Base-by-base conservation (phyloP, 1,140 invertebrate species). In the Cyclargus thomasi region DNA sequence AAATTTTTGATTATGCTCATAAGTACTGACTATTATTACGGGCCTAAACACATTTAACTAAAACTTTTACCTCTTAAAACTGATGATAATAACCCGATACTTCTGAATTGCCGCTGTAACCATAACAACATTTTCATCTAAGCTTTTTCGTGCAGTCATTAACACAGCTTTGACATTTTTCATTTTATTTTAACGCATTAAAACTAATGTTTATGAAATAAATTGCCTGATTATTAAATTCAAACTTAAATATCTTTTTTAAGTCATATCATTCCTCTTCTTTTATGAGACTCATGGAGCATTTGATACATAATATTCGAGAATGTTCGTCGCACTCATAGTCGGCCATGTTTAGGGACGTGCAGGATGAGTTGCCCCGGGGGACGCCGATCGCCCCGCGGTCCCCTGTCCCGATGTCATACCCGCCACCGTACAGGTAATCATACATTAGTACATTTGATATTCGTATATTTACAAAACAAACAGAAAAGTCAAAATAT, bases 361-460 rank as follows among this genome's bases (percentile, higher is more conserved):
- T 77, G 74, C 83, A 89, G 57, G 80, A 81, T 7, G 83, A 86
- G 36, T 78, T 67, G 11, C 79, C 80, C 10, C 69, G 80, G 1
- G 75, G 75, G 23, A 71, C 78, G 16, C 70, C 79, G 16, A 53
- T 74, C 55, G 82, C 84, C 66, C 83, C 80, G 65, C 84, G 83
- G 11, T 83, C 85, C n/a, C 83, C 82, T 23, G 66, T 84, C 39
- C 77, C 76, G 10, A 79, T 75, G 64, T 71, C 74, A 62, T 73
- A 75, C 65, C 76, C 80, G 63, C 70, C 81, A 67, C 77, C 85
- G 39, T 88, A 80, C 82, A 87, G 86, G 82, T 86, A 86, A 76
- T 63, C 62, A 47, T 67, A 22, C 36, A 53, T 20, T 18, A 47
- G 39, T 36, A 8, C 22, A 64, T 29, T 29, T 3, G 8, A 7